phyloP scores from a whole-genome alignment of 1,140 invertebrate genomes.

The Zophobas morio region DNA sequence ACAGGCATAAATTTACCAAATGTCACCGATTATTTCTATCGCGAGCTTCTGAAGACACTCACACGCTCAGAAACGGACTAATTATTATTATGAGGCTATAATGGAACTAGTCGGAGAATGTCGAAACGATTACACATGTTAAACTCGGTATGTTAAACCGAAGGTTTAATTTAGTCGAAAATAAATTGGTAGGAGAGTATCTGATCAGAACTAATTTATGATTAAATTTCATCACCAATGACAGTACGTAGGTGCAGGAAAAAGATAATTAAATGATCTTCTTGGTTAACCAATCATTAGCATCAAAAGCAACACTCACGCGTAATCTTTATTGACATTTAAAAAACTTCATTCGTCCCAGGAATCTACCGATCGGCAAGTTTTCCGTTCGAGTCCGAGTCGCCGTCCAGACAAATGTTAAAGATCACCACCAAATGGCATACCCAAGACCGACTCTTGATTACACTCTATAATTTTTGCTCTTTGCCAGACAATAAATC shows the following conservation, averaged over 20 bases:
- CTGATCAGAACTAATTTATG: constrained; percentile 24
- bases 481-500: neutral
- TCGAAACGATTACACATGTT: constrained; percentile 40
- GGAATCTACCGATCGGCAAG: too few relatives aligned
- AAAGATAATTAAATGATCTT: constrained; percentile 11
- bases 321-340: too few relatives aligned
- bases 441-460: neutral
- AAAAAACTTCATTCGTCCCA: too few relatives aligned
- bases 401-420: too few relatives aligned
- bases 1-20: neutral
- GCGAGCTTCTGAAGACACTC: constrained; percentile 11
- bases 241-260: constrained; percentile 22
- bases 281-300: constrained; percentile 1
- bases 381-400: too few relatives aligned
- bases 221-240: constrained; percentile 29
- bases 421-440: too few relatives aligned
- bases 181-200: constrained; percentile 38
- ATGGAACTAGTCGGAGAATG: constrained; percentile 41
- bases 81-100: constrained; percentile 34
- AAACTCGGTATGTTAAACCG: constrained; percentile 12
- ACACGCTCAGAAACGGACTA: constrained; percentile 28
- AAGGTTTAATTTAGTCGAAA: constrained; percentile 43
- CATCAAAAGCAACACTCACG: too few relatives aligned
- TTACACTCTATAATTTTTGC: constrained; percentile 19
- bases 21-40: neutral